Evolutionary conservation across 2,797 vertebrate genomes (phyloP).

Genomic region (Rhadinocentrus ornatus): DNA sequence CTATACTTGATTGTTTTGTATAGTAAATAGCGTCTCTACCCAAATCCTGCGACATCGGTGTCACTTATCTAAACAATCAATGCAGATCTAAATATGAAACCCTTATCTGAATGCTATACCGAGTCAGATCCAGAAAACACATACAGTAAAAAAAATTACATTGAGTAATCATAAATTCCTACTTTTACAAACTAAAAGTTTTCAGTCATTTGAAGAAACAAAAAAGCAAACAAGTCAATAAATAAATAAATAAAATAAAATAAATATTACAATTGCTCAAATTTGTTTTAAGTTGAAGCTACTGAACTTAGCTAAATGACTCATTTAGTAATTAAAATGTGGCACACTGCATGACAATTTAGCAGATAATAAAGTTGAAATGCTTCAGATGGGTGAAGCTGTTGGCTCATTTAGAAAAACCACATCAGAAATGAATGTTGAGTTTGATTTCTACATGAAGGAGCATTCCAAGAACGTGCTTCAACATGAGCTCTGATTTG

Average conservation of each 20-base stretch:
- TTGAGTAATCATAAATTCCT: neutral
- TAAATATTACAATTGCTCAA: neutral
- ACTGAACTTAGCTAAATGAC: neutral
- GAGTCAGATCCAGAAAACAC: too few species aligned
- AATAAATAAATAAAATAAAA: neutral
- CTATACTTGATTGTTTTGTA: neutral
- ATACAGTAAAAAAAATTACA: neutral
- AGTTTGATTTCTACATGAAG: constrained; percentile 3
- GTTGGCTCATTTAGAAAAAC: neutral
- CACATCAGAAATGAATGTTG: neutral
- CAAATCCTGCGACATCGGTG: neutral
- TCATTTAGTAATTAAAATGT: too few species aligned
- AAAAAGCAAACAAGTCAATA: too few species aligned
- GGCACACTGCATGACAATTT: neutral
- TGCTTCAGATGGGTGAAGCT: neutral
- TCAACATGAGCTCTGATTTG: constrained; percentile 47
- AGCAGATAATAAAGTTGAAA: neutral
- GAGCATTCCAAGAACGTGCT: constrained; percentile 56
- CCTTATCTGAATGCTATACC: neutral
- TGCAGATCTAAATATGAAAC: neutral
- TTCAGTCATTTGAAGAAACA: neutral
- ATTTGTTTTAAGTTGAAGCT: neutral
- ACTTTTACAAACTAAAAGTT: neutral
- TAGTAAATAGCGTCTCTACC: neutral
- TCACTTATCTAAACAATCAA: constrained; percentile 1